Base-by-base conservation (phyloP, 2,888 invertebrate genomes). In the Villa cingulata region DNA sequence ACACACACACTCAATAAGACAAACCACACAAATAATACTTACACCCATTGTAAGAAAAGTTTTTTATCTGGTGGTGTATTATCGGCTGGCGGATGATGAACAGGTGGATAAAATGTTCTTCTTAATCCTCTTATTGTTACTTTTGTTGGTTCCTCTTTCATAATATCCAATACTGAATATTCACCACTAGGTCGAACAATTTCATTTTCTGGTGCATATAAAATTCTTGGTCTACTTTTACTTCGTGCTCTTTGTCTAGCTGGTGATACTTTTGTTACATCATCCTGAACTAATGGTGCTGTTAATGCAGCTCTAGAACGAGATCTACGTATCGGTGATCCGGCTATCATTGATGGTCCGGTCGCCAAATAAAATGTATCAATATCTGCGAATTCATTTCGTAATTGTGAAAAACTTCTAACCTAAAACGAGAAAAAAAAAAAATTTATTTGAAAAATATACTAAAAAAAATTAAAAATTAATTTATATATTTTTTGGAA, bases 41-140 rank as follows among this genome's bases (percentile, higher is more conserved):
- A 89, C 83, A 92, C 92, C 94, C 95, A 95, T 62, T 92, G 91
- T 1, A 95, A 74, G 52, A 84, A 80, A 54, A 94, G 72, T 62
- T 88, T 85, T 70, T 90, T 88, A 41, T 88, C 85, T 0, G 94
- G 94, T 0, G 88, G 88, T 6, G 83, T 72, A 65, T 86, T 88
- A 65, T 89, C 88, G 40, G 85, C 77, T 10, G 86, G 85, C 3
- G 87, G 80, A 64, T 88, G 83, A 60, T 88, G 87, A 42, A 87
- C 77, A 0, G 89, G 88, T 19, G 88, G 88, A 70, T 88, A 89
- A 68, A 89, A 88, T 0, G 88, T 88, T 54, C 88, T 76, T 50
- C 88, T 70, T 32, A 87, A 70, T 0, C 89, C 89, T 51, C 86
- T 77, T 55, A 89, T 88, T 4, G 86, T 86, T 32, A 89, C 82